Conservation (phyloP, 2,113 vertebrate species). For the Symphodus melops region DNA sequence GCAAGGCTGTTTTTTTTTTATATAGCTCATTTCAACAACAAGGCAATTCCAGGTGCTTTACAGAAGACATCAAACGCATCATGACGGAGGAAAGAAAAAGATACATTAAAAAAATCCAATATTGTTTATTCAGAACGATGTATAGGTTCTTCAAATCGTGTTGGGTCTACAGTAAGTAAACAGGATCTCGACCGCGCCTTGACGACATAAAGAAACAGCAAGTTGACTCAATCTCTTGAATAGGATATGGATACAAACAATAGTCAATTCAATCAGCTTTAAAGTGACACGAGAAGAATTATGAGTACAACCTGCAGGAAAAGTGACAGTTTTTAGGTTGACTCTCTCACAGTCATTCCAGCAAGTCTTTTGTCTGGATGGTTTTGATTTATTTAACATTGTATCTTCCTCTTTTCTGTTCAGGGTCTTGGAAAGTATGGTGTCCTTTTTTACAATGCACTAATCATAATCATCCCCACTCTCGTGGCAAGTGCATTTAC, state of each 20-base stretch:
- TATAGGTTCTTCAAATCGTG: too few species aligned
- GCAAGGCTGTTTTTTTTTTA: too few species aligned
- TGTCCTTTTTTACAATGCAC: slow-evolving; percentile 94
- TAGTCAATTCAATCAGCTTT: not conserved
- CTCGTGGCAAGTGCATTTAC: slow-evolving; percentile 85
- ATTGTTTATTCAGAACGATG: too few species aligned
- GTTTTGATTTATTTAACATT: not conserved
- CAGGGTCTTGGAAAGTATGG: slow-evolving; percentile 93
- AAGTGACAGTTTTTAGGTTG: not conserved
- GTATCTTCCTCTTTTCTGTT: slow-evolving; percentile 22
- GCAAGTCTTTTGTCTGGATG: too few species aligned
- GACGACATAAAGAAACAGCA: not conserved
- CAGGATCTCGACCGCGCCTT: not conserved
- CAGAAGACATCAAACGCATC: too few species aligned
- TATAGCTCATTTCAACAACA: too few species aligned
- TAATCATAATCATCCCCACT: slow-evolving; percentile 90
- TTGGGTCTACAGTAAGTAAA: not conserved
- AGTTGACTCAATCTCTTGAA: not conserved
- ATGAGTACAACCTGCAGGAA: not conserved
- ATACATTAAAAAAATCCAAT: too few species aligned
- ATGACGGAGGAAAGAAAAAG: too few species aligned
- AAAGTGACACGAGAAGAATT: not conserved
- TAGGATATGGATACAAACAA: not conserved
- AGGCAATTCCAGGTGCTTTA: too few species aligned
- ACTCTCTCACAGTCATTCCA: too few species aligned